A percentile compares a stretch with the other conserved stretches of the same genome.
Evolutionary conservation across 2,888 invertebrate genomes (phyloP).

Genomic region (Pherbina coryleti): DNA sequence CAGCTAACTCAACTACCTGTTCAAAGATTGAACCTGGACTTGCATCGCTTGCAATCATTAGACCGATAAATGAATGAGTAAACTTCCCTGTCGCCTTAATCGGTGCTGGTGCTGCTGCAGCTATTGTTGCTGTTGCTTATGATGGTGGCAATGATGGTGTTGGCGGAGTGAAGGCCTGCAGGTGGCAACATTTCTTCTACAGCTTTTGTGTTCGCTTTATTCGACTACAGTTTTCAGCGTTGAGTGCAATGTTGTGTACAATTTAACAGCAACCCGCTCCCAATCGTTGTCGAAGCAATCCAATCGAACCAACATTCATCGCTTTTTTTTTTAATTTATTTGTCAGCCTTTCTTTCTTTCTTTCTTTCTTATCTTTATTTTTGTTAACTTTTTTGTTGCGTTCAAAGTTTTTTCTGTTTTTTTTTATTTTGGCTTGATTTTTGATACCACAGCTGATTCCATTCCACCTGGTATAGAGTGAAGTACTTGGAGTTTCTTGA

Average conservation of each 20-base stretch:
- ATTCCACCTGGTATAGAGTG: conserved; percentile 20
- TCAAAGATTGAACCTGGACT: conserved; percentile 32
- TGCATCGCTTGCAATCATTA: conserved; percentile 57
- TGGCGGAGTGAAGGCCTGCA: background rate
- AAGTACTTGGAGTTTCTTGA: conserved; percentile 23
- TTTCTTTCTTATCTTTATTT: background rate
- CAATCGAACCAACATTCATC: background rate
- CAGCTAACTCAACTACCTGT: conserved; percentile 7
- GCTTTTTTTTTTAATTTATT: background rate
- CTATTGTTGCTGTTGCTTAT: background rate
- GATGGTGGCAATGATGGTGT: background rate
- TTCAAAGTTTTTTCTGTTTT: no score
- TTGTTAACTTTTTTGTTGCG: conserved; percentile 13
- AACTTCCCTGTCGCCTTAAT: conserved; percentile 50
- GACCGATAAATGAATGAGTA: conserved; percentile 59
- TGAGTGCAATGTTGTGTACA: conserved; percentile 57
- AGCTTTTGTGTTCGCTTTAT: background rate
- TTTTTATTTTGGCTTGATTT: conserved; percentile 24
- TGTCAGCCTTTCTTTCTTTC: conserved; percentile 4
- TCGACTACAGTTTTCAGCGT: conserved; percentile 5
- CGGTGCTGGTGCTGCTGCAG: background rate
- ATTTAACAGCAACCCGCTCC: conserved; percentile 52
- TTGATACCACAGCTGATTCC: conserved; percentile 26
- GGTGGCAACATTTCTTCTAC: background rate
- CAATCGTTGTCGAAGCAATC: background rate